Percentiles rank a stretch among this genome's conserved stretches.
These are phyloP conservation scores for Pterostichus niger DNA, from an alignment of 2,888 invertebrate genomes.

Conservation along the genomic window DNA sequence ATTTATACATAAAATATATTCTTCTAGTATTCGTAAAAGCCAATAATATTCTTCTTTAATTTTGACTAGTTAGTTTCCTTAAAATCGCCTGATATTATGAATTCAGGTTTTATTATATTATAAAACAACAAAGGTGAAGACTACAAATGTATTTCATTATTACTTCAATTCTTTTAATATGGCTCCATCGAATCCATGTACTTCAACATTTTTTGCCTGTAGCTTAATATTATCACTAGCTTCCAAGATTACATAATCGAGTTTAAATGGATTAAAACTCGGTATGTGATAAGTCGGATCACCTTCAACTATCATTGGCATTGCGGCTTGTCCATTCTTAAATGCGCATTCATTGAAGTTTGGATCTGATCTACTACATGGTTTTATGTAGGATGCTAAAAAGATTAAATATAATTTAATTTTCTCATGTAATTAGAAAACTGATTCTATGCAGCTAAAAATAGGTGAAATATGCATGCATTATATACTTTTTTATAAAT, in stretches of 20 bases:
- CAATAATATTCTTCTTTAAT: too few relatives aligned
- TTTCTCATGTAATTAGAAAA: too few relatives aligned
- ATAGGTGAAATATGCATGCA: too few relatives aligned
- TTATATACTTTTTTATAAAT: too few relatives aligned
- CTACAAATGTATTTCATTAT: neutral
- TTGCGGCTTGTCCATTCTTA: constrained; percentile 43
- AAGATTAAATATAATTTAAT: neutral
- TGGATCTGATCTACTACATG: constrained; percentile 51
- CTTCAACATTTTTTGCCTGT: constrained; percentile 1
- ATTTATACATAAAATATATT: too few relatives aligned
- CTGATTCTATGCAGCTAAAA: too few relatives aligned
- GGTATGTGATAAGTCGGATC: constrained; percentile 55
- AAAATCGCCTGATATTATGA: too few relatives aligned
- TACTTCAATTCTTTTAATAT: constrained; percentile 33
- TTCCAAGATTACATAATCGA: constrained; percentile 43
- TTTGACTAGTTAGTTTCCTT: too few relatives aligned
- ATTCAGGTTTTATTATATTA: too few relatives aligned
- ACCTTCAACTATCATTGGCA: constrained; percentile 25
- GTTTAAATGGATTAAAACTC: constrained; percentile 41
- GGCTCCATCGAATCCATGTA: constrained; percentile 7
- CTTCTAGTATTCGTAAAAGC: too few relatives aligned
- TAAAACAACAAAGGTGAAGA: too few relatives aligned
- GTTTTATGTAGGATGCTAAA: constrained; percentile 50
- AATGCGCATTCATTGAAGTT: constrained; percentile 51
- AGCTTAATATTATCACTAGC: constrained; percentile 35